Conservation (phyloP, 2,113 vertebrate species). For the Prunella fulvescens region DNA sequence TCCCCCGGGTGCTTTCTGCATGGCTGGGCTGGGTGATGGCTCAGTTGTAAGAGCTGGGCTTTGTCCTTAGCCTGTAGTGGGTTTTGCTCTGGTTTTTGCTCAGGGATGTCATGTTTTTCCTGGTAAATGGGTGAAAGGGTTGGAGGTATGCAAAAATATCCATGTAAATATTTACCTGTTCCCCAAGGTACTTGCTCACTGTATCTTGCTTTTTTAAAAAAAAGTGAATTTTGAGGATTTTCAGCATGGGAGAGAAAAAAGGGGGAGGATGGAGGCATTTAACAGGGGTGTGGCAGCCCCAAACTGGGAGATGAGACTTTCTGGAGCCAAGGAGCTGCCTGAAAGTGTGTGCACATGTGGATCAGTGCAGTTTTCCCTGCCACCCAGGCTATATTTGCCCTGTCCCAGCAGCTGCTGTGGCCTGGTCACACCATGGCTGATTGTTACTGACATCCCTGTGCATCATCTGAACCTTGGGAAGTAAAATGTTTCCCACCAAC, state of each 20-base stretch:
- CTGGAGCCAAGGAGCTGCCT: not conserved
- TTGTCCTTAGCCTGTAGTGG: not conserved
- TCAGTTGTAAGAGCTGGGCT: not conserved
- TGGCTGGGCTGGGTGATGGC: not conserved
- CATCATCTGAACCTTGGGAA: not conserved
- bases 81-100: not conserved
- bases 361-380: not conserved
- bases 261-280: not conserved
- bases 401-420: not conserved
- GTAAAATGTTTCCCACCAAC: not conserved
- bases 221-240: not conserved
- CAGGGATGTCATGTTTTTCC: not conserved
- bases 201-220: not conserved
- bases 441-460: accelerated
- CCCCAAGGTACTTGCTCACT: not conserved
- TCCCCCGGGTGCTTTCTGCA: accelerated
- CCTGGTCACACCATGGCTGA: not conserved
- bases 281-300: not conserved
- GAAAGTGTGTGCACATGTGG: accelerated
- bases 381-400: not conserved
- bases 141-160: not conserved
- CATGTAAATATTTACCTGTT: not conserved
- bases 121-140: not conserved
- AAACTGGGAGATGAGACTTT: not conserved
- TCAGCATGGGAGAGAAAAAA: not conserved